Conservation (phyloP, 2,113 vertebrate species). For the Triplophysa tibetana region DNA sequence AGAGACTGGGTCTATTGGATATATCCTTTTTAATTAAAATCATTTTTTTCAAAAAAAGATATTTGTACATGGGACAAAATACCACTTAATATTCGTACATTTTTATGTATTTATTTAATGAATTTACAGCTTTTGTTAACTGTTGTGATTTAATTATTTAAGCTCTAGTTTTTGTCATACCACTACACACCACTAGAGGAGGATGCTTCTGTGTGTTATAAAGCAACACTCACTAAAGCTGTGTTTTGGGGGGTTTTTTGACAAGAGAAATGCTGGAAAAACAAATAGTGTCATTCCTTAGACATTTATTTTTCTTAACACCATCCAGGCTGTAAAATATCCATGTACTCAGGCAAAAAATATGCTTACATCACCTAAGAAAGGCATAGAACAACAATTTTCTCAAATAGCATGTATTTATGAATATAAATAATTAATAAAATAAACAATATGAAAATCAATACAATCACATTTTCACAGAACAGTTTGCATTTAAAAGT, state of each 20-base stretch:
- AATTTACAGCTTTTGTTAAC: neutral
- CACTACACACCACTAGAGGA: conserved; percentile 15
- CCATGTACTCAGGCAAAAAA: conserved; percentile 17
- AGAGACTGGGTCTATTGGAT: neutral
- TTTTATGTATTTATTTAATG: no score
- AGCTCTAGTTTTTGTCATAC: neutral
- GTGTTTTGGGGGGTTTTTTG: conserved; percentile 42
- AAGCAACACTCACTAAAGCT: conserved; percentile 31
- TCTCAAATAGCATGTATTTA: neutral
- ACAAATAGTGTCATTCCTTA: conserved; percentile 57
- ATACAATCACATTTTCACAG: conserved; percentile 2
- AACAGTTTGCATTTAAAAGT: neutral
- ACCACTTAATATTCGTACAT: no score
- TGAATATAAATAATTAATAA: neutral
- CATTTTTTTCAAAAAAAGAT: no score
- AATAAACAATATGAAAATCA: neutral
- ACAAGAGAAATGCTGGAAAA: conserved; percentile 12
- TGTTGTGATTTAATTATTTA: neutral
- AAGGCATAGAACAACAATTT: neutral
- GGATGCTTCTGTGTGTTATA: neutral
- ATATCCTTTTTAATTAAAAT: no score
- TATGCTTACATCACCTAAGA: neutral
- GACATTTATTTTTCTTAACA: conserved; percentile 65
- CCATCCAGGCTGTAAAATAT: conserved; percentile 52
- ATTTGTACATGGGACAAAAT: no score